These are phyloP conservation scores for Podarcis cretensis DNA, from an alignment of 2,113 vertebrate genomes.

Conservation along the genomic window DNA sequence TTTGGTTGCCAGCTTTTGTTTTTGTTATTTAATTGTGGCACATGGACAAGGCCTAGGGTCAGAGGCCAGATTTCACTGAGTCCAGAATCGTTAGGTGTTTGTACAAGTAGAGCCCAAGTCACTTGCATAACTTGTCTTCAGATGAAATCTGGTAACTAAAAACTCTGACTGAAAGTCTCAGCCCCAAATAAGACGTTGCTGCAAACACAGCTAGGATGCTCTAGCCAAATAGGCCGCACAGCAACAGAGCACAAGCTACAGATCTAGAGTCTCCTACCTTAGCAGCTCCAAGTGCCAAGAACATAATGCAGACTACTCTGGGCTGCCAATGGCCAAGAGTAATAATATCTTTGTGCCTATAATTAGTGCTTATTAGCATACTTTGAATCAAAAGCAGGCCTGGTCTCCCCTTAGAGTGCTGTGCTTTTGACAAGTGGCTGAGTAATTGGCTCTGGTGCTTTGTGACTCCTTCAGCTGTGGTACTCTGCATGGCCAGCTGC, in stretches of 20 bases:
- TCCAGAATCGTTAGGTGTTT: neutral
- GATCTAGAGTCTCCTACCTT: neutral
- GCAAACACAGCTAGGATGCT: neutral
- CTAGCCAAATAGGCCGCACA: neutral
- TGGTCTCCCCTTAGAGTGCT: neutral
- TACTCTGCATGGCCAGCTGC: neutral
- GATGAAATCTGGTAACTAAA: neutral
- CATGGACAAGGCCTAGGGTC: neutral
- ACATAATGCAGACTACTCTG: neutral
- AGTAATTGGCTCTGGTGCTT: slow-evolving; percentile 42
- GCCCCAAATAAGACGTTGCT: neutral
- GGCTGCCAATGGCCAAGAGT: slow-evolving; percentile 27
- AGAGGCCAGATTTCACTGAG: neutral
- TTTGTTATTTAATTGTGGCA: neutral
- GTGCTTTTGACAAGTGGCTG: slow-evolving; percentile 39
- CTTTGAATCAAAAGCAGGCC: slow-evolving; percentile 15
- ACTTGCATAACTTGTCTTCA: neutral
- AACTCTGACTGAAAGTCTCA: neutral
- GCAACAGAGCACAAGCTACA: neutral
- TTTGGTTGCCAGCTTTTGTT: neutral
- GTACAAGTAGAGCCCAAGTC: neutral
- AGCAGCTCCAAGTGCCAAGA: neutral
- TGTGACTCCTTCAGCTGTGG: neutral
- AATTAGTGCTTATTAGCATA: slow-evolving; percentile 58
- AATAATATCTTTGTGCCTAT: neutral